Base-by-base conservation (phyloP, 2,113 vertebrate species). In the Planiliza haematocheilus region DNA sequence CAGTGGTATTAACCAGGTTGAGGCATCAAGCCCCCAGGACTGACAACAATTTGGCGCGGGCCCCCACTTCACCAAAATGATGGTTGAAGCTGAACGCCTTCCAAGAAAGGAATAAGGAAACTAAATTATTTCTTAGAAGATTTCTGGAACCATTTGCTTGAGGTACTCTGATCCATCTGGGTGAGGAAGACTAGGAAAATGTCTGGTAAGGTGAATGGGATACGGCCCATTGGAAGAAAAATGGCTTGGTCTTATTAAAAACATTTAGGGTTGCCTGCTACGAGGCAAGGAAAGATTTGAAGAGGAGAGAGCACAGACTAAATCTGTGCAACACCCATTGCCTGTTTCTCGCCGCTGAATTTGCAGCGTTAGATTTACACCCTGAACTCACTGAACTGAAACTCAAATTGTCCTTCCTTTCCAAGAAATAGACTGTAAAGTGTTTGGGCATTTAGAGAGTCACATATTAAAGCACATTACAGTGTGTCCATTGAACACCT, bases 1-100 rank as follows among this genome's bases (percentile, higher is more conserved):
- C 77, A 73, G 88, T 67, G 36, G 86, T 81, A 86, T 91, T 90
- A 91, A 85, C 86, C 84, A 81, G 81, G 82, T 89, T 86, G 85
- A 86, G 75, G 85, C 81, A 89, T 89, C 82, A 65, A 83, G 75
- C 68, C 78, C 79, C 81, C 62, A 73, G 77, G 82, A 89, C 81
- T 88, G 89, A 91, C 88, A 85, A 87, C 80, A 84, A 84, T 90
- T 90, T 90, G 83, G 84, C 71, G 1, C 48, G 70, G 62, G 62
- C 43, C 61, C 53, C 43, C 10, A 6, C 10, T 77, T 80, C 70
- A 78, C 88, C 84, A 86, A 85, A n/a, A 79, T 46, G 80, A 82
- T 85, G 88, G 79, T 77, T 84, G 51, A 79, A 84, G 86, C 39
- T 42, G 75, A 72, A 42, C 1, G 64, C 69, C 55, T 88, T 91